Percentiles rank a stretch among this genome's conserved stretches.
Conservation (phyloP, 2,888 invertebrate genomes). For the Drosophila meridionalis region DNA sequence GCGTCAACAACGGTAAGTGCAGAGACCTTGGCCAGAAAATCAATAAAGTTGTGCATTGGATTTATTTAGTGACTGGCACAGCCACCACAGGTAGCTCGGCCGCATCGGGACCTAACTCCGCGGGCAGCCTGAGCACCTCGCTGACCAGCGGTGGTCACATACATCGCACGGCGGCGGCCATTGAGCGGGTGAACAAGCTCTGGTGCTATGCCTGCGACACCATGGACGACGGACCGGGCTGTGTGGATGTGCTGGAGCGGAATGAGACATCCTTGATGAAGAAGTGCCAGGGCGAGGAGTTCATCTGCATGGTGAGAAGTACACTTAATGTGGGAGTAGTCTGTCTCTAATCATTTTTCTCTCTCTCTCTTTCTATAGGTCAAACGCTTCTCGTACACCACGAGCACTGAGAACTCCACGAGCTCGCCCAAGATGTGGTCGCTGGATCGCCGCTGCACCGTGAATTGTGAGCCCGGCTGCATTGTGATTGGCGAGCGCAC, state of each 20-base stretch:
- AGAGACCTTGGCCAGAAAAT: slow-evolving; percentile 38
- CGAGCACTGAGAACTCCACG: slow-evolving; percentile 91
- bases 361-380: slow-evolving; percentile 84
- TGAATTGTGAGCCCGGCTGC: slow-evolving; percentile 94
- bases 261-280: slow-evolving; percentile 87
- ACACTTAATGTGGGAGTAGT: fast-evolving
- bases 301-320: slow-evolving; percentile 90
- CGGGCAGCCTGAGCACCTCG: slow-evolving; percentile 74
- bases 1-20: slow-evolving; percentile 61
- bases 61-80: slow-evolving; percentile 61
- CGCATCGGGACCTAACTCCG: slow-evolving; percentile 76
- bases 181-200: slow-evolving; percentile 90
- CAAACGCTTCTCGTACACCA: slow-evolving; percentile 93
- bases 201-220: slow-evolving; percentile 94
- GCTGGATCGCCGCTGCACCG: slow-evolving; percentile 92
- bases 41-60: background rate
- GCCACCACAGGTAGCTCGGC: slow-evolving; percentile 62
- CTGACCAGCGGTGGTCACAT: slow-evolving; percentile 86
- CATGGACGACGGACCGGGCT: slow-evolving; percentile 89
- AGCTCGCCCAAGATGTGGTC: slow-evolving; percentile 93
- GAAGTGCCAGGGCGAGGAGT: slow-evolving; percentile 91
- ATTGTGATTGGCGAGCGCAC: slow-evolving; percentile 95
- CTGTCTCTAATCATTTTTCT: fast-evolving
- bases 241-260: slow-evolving; percentile 88
- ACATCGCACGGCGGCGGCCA: slow-evolving; percentile 92